Percentiles rank a stretch among this genome's conserved stretches.
phyloP scores from a whole-genome alignment of 2,113 vertebrate species.

The Nannospalax galili region DNA sequence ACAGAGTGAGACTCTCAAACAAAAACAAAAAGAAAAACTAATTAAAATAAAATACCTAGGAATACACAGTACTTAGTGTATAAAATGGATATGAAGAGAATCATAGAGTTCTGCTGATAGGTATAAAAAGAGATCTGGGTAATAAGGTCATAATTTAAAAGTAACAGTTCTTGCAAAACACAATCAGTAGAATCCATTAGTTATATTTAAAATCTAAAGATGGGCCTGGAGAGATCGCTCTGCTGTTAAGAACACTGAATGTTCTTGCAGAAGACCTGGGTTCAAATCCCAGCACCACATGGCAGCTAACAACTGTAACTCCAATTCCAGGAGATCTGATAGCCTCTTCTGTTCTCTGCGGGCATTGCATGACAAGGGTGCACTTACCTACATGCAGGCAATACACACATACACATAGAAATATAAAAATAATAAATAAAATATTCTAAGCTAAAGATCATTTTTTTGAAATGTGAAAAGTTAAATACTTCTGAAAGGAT shows the following conservation, averaged over 20 bases:
- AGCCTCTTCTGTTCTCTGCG: too few species aligned
- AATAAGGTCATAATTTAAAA: neutral
- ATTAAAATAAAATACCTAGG: neutral
- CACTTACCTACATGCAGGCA: too few species aligned
- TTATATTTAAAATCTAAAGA: neutral
- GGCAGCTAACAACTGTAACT: too few species aligned
- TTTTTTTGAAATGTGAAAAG: conserved; percentile 14
- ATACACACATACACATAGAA: too few species aligned
- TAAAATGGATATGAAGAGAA: neutral
- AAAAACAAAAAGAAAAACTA: neutral
- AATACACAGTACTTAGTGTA: neutral
- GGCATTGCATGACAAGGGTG: too few species aligned
- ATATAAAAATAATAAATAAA: too few species aligned
- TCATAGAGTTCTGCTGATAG: neutral
- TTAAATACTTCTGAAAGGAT: neutral
- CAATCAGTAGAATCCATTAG: neutral
- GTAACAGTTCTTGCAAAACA: neutral
- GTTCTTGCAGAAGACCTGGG: too few species aligned
- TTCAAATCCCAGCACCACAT: too few species aligned
- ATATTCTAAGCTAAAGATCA: too few species aligned
- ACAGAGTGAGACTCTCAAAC: neutral
- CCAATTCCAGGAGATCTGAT: too few species aligned
- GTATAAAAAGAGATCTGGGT: neutral
- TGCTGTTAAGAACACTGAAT: too few species aligned
- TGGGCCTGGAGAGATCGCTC: too few species aligned